Evolutionary conservation across 2,113 vertebrate species (phyloP).

Genomic region (Campylorhamphus procurvoides): DNA sequence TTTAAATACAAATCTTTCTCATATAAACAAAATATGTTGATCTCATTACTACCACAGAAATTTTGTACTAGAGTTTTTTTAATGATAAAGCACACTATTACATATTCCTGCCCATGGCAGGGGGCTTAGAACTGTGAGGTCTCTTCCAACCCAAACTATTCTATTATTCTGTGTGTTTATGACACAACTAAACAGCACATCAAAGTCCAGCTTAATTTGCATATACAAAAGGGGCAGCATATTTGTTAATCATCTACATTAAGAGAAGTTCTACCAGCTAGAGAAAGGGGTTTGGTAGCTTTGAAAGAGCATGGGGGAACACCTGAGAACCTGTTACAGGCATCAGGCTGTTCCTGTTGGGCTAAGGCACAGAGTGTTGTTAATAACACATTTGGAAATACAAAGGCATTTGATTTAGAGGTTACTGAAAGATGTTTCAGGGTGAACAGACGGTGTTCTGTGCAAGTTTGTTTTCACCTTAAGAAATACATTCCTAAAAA

Average conservation of each 20-base stretch:
- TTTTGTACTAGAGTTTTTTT: not conserved
- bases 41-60: not conserved
- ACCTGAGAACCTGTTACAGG: not conserved
- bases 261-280: not conserved
- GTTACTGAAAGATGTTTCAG: not conserved
- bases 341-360: not conserved
- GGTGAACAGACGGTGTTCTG: not conserved
- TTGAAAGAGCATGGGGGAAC: not conserved
- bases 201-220: not conserved
- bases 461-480: not conserved
- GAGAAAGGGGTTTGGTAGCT: not conserved
- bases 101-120: not conserved
- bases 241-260: not conserved
- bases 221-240: rapidly evolving
- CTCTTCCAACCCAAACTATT: not conserved
- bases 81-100: not conserved
- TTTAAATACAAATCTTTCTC: not conserved
- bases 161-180: not conserved
- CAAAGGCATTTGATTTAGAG: not conserved
- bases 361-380: not conserved
- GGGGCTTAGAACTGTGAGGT: not conserved
- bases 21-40: not conserved
- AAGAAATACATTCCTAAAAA: not conserved
- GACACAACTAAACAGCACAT: not conserved
- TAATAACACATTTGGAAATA: not conserved